These are phyloP conservation scores for Choloepus didactylus DNA, from an alignment of 2,797 vertebrate genomes.

Conservation along the genomic window DNA sequence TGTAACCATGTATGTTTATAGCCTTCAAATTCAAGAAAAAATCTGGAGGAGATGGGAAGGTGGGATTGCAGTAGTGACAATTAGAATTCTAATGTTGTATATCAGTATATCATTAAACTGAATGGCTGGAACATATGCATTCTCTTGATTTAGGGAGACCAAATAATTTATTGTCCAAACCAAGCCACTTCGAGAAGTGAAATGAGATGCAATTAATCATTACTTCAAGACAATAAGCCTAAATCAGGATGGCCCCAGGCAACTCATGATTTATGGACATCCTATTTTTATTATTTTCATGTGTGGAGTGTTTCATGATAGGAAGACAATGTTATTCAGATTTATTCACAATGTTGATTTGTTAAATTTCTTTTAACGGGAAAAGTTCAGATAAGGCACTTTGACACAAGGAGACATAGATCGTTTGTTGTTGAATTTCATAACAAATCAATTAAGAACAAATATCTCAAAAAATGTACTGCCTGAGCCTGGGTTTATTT, in stretches of 20 bases:
- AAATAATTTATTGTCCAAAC: background rate
- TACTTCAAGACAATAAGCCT: background rate
- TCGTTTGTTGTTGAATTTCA: background rate
- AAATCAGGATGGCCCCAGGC: background rate
- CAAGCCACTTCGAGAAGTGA: background rate
- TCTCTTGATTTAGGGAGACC: background rate
- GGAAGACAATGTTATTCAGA: background rate
- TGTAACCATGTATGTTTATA: background rate
- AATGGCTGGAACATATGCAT: background rate
- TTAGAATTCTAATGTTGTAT: background rate
- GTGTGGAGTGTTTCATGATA: background rate
- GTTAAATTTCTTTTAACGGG: background rate
- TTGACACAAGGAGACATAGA: background rate
- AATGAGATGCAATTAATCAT: background rate
- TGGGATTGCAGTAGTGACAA: background rate
- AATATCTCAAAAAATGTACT: background rate
- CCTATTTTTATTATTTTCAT: background rate
- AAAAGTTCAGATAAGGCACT: background rate
- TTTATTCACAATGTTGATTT: background rate
- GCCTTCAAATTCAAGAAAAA: background rate
- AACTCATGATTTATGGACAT: background rate
- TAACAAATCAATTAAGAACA: background rate
- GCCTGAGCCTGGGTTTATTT: background rate
- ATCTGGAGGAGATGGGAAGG: background rate
- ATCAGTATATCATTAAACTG: background rate